Evolutionary conservation across 2,113 vertebrate genomes (phyloP), one percentile per base, ranked within the genome.

Genomic region (Nematolebias whitei): DNA sequence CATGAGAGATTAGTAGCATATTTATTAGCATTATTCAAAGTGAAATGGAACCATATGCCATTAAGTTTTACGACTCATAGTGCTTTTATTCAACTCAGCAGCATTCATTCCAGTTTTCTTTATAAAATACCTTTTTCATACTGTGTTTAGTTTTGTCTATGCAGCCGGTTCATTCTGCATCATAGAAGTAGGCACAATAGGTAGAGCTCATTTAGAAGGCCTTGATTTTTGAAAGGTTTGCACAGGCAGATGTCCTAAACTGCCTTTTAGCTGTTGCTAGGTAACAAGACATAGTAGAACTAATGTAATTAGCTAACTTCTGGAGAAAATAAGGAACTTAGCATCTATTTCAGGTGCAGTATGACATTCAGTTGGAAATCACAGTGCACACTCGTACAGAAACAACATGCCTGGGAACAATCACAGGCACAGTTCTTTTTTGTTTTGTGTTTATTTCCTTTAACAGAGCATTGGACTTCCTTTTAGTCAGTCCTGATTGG

Each of bases 221-320:
- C 58, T 73, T 77, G 52, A 61, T 48, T 83, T n/a, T 72, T 73
- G 54, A 75, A 84, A 75, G 71, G 64, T 40, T 39, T 61, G 39
- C 23, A 24, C 54, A 60, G 26, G 2, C 64, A 72, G 43, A 56
- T 45, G 49, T 66, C 56, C 59, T 55, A 1, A 43, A 53, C 55
- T 69, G 69, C 66, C 51, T 43, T 64, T 80, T 56, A 49, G 38
- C 47, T 63, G 74, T 84, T 80, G 63, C 80, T 68, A 63, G 59
- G 83, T 38, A 82, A 85, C 80, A 71, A 39, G 26, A 39, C 51
- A 45, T 59, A 71, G 62, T 59, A 58, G 47, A 61, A 70, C 29
- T 59, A 53, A 68, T 59, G 43, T 63, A 63, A 79, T 74, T 78
- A 65, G 63, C 38, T 63, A 61, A 77, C 24, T 38, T 67, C 53